Percentiles rank a stretch among this genome's conserved stretches.
phyloP scores from a whole-genome alignment of 2,797 vertebrate genomes.

The Sebastes alutus region DNA sequence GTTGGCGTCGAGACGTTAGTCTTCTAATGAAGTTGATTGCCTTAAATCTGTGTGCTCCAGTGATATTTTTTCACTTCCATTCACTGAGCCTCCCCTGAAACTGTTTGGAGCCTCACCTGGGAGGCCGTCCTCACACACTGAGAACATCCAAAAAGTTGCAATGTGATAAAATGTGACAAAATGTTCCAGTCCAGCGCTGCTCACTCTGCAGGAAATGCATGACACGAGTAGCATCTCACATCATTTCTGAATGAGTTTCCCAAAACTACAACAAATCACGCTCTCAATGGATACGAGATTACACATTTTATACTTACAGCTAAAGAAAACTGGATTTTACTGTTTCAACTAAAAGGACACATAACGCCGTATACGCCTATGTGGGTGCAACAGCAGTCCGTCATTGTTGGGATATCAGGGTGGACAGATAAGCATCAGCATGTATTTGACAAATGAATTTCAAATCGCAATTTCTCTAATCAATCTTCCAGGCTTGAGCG shows the following conservation, averaged over 20 bases:
- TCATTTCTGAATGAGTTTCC: neutral
- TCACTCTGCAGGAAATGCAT: neutral
- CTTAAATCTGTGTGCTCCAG: no score
- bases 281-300: neutral
- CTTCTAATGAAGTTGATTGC: no score
- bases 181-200: neutral
- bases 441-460: conserved; percentile 7
- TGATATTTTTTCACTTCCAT: no score
- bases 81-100: no score
- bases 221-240: neutral
- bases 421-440: neutral
- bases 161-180: no score
- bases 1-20: no score
- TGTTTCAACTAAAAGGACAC: neutral
- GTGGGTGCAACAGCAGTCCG: neutral
- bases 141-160: no score
- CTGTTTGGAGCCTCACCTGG: no score
- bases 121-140: fast-evolving
- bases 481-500: neutral
- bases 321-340: neutral
- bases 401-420: neutral
- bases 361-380: neutral
- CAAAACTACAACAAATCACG: neutral
- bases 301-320: neutral
- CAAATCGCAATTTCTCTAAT: conserved; percentile 5